Percentiles rank a stretch among this genome's conserved stretches.
These are phyloP conservation scores for Zaprionus inermis DNA, from an alignment of 1,140 invertebrate genomes.

Conservation along the genomic window DNA sequence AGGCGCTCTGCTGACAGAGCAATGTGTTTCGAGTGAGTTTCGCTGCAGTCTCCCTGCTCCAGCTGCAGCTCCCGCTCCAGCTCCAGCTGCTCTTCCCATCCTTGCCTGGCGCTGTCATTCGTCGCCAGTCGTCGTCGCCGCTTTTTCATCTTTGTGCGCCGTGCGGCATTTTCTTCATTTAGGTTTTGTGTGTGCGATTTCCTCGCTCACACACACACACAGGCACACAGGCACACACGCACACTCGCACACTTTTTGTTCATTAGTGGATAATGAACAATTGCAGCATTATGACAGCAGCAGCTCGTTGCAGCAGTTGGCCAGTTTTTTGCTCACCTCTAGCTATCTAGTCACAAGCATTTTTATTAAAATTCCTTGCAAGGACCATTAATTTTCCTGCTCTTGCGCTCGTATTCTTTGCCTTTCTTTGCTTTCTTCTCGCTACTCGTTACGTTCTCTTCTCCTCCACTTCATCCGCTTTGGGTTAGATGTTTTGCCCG, in stretches of 20 bases:
- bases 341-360: conserved; percentile 74
- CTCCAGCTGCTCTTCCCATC: neutral
- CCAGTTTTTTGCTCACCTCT: conserved; percentile 73
- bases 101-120: conserved; percentile 30
- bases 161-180: conserved; percentile 79
- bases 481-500: conserved; percentile 51
- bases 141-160: conserved; percentile 72
- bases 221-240: conserved; percentile 42
- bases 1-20: conserved; percentile 65
- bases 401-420: conserved; percentile 21
- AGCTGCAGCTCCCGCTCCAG: neutral
- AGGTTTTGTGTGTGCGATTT: conserved; percentile 75
- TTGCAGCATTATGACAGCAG: conserved; percentile 81
- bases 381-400: conserved; percentile 80
- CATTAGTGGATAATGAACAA: conserved; percentile 83
- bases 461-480: conserved; percentile 13
- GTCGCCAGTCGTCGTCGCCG: conserved; percentile 58
- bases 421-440: conserved; percentile 37
- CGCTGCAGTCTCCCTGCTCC: conserved; percentile 18
- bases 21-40: conserved; percentile 64
- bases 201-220: conserved; percentile 70
- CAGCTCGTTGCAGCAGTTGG: conserved; percentile 56
- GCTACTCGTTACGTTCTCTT: conserved; percentile 25
- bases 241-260: conserved; percentile 72
- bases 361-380: conserved; percentile 81